phyloP scores from a whole-genome alignment of 2,113 vertebrate species.

The Picathartes gymnocephalus region DNA sequence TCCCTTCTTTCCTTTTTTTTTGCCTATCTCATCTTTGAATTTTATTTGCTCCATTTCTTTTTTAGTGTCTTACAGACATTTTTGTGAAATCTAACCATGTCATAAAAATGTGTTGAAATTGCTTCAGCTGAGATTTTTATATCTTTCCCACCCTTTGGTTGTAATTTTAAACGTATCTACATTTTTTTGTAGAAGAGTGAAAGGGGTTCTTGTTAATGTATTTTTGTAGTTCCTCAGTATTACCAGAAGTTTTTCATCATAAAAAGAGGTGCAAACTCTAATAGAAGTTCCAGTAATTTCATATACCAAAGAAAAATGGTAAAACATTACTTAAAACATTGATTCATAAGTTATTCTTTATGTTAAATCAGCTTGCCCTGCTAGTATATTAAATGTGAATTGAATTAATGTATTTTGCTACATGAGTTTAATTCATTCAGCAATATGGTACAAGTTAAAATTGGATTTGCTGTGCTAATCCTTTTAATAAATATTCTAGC shows the following conservation, averaged over 20 bases:
- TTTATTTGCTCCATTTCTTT: background rate
- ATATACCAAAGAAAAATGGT: background rate
- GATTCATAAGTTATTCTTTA: background rate
- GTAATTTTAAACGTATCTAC: background rate
- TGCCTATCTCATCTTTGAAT: background rate
- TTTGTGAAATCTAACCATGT: background rate
- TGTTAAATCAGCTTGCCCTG: background rate
- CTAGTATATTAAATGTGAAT: background rate
- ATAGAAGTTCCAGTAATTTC: background rate
- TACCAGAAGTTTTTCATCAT: background rate
- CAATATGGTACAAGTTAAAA: background rate
- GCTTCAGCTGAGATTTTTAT: background rate
- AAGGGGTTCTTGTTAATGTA: background rate
- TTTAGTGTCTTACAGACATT: background rate
- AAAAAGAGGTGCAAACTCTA: background rate
- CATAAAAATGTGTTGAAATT: background rate
- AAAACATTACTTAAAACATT: background rate
- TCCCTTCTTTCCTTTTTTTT: background rate
- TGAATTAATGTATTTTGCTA: background rate
- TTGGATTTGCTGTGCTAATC: conserved; percentile 25
- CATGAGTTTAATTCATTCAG: conserved; percentile 21
- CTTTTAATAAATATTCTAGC: conserved; percentile 31
- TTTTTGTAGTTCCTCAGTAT: background rate
- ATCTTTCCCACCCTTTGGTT: background rate
- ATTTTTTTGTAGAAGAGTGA: background rate